phyloP scores from a whole-genome alignment of 1,140 invertebrate genomes.

The Ridgeia piscesae region DNA sequence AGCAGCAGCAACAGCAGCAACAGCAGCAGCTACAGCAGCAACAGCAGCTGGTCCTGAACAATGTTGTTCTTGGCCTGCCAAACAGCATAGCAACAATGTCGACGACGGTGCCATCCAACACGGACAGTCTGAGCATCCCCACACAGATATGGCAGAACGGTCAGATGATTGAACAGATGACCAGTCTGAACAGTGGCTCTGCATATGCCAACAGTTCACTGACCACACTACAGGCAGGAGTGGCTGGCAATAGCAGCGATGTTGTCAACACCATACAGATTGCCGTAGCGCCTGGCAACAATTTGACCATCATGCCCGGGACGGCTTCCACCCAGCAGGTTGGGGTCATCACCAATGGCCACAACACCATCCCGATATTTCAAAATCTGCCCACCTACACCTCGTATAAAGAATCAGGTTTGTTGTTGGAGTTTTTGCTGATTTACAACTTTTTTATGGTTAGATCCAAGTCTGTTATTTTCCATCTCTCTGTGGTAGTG shows the following conservation, averaged over 20 bases:
- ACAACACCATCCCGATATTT: neutral
- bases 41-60: neutral
- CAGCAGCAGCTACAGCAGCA: neutral
- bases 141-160: neutral
- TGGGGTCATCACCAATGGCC: neutral
- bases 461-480: neutral
- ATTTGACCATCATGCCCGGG: neutral
- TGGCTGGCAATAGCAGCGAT: neutral
- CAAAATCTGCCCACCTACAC: neutral
- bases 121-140: neutral
- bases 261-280: neutral
- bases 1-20: neutral
- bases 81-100: neutral
- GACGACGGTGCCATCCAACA: neutral
- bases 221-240: neutral
- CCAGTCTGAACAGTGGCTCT: neutral
- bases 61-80: neutral
- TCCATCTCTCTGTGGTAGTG: neutral
- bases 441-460: neutral
- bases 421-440: neutral
- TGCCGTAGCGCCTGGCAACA: neutral
- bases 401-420: neutral
- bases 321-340: neutral
- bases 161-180: neutral
- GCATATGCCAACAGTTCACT: neutral